Conservation (phyloP, 2,888 invertebrate species). For the Dysmachus trigonus region DNA sequence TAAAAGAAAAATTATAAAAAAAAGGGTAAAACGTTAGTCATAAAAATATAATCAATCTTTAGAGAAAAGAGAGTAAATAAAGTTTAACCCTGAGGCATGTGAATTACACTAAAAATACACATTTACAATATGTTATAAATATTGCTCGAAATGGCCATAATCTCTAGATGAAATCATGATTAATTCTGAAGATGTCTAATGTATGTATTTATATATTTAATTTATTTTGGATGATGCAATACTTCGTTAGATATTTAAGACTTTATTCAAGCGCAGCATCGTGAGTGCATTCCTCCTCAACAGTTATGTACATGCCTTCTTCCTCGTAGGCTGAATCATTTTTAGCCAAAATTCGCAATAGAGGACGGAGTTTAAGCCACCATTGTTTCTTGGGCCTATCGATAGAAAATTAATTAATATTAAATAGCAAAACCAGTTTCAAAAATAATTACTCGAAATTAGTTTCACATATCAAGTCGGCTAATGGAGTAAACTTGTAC, state of each 20-base stretch:
- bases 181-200: neutral
- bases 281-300: constrained; percentile 72
- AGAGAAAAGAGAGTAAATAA: no score
- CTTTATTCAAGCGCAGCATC: neutral
- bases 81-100: no score
- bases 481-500: constrained; percentile 84
- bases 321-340: constrained; percentile 93
- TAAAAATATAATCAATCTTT: no score
- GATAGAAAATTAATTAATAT: constrained; percentile 55
- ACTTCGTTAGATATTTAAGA: neutral
- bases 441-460: constrained; percentile 79
- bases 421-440: neutral
- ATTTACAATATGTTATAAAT: no score
- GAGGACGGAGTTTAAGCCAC: constrained; percentile 95
- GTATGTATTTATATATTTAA: neutral
- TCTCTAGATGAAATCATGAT: no score
- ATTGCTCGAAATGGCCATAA: no score
- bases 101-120: no score
- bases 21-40: no score
- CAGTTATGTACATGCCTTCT: constrained; percentile 85
- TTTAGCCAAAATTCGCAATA: constrained; percentile 93
- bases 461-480: constrained; percentile 79
- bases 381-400: constrained; percentile 86
- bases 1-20: no score
- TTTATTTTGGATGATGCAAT: neutral